These are phyloP conservation scores for Eutrigla gurnardus DNA, from an alignment of 2,797 vertebrate species.

Conservation along the genomic window DNA sequence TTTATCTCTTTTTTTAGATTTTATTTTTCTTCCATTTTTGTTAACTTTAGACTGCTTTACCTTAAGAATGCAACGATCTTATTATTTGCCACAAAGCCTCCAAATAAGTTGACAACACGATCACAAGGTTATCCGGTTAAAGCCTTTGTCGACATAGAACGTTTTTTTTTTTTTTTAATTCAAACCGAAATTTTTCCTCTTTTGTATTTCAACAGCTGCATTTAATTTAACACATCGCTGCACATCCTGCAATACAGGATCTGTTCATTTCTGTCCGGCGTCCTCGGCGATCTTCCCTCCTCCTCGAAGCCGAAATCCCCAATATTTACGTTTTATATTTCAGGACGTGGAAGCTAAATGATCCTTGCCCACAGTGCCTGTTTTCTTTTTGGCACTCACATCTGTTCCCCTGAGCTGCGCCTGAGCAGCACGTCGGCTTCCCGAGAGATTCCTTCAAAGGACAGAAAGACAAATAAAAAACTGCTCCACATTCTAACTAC, in stretches of 20 bases:
- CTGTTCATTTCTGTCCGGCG: slow-evolving; percentile 82
- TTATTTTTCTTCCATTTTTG: not conserved
- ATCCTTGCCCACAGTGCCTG: slow-evolving; percentile 80
- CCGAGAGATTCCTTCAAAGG: slow-evolving; percentile 65
- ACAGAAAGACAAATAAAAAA: slow-evolving; percentile 68
- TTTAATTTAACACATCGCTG: slow-evolving; percentile 90
- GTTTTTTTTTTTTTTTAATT: slow-evolving; percentile 61
- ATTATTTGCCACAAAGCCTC: slow-evolving; percentile 32
- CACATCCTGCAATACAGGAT: slow-evolving; percentile 88
- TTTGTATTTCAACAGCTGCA: slow-evolving; percentile 85
- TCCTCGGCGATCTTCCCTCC: slow-evolving; percentile 62
- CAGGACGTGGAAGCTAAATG: slow-evolving; percentile 86
- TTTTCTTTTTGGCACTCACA: slow-evolving; percentile 78
- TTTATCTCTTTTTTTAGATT: not conserved
- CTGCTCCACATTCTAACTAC: slow-evolving; percentile 14
- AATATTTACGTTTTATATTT: slow-evolving; percentile 86
- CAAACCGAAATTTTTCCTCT: slow-evolving; percentile 67
- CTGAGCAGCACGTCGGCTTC: slow-evolving; percentile 76
- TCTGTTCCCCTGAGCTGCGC: slow-evolving; percentile 79
- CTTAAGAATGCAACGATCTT: slow-evolving; percentile 26
- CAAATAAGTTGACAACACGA: slow-evolving; percentile 61
- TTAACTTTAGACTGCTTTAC: slow-evolving; percentile 6
- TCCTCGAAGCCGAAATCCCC: slow-evolving; percentile 75
- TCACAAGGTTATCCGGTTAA: slow-evolving; percentile 51
- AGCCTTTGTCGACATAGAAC: slow-evolving; percentile 58